These are phyloP conservation scores for Yponomeuta evonymella DNA, from an alignment of 2,888 invertebrate species.

Conservation along the genomic window DNA sequence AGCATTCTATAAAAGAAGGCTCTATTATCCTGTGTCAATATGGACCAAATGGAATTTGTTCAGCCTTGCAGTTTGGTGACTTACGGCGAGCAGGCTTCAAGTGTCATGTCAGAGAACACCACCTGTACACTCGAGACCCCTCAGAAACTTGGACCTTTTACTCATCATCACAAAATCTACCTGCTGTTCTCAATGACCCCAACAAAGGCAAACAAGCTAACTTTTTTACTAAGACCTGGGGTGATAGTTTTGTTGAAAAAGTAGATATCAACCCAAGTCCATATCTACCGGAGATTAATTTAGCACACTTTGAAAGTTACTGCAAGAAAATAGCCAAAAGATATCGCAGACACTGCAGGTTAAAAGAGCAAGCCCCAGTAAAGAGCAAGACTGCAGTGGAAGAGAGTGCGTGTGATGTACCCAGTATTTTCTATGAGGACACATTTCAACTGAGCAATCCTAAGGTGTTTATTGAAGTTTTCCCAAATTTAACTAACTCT, in stretches of 20 bases:
- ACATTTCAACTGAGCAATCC: conserved; percentile 87
- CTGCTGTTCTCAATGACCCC: conserved; percentile 97
- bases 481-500: conserved; percentile 79
- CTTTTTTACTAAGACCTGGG: conserved; percentile 99
- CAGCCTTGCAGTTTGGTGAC: conserved; percentile 91
- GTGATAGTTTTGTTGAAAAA: conserved; percentile 93
- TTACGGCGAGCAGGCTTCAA: conserved; percentile 92
- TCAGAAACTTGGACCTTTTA: conserved; percentile 88
- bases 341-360: conserved; percentile 78
- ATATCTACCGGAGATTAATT: conserved; percentile 88
- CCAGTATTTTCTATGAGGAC: conserved; percentile 89
- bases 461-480: conserved; percentile 89
- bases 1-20: conserved; percentile 89
- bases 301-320: conserved; percentile 91
- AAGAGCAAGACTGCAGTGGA: conserved; percentile 65
- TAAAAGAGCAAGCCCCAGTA: conserved; percentile 59
- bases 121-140: conserved; percentile 55
- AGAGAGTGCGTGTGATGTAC: conserved; percentile 81
- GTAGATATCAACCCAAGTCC: conserved; percentile 85
- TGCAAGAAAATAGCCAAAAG: conserved; percentile 84
- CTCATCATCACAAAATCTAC: conserved; percentile 94
- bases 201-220: conserved; percentile 91
- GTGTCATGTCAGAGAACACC: conserved; percentile 85
- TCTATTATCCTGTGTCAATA: conserved; percentile 91
- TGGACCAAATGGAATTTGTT: conserved; percentile 91